These are phyloP conservation scores for Melanargia galathea DNA, from an alignment of 2,888 invertebrate species.

Conservation along the genomic window DNA sequence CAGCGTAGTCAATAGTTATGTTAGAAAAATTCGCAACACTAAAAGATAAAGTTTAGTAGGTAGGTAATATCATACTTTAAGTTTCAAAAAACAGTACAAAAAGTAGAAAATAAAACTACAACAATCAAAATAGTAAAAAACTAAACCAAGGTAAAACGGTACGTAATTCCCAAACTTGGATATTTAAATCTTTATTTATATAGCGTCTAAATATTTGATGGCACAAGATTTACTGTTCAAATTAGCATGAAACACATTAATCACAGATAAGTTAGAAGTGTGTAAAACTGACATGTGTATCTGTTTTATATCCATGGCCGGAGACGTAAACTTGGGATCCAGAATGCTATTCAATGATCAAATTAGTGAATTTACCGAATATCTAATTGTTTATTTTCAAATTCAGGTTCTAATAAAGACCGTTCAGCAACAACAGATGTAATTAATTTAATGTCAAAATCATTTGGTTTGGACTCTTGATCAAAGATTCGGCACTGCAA, in stretches of 20 bases:
- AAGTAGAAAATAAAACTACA: not conserved
- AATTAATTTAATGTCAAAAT: not conserved
- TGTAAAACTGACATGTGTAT: constrained; percentile 22
- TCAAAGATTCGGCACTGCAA: not conserved
- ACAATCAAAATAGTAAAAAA: not conserved
- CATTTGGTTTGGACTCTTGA: not conserved
- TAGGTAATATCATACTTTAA: not conserved
- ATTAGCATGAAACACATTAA: constrained; percentile 29
- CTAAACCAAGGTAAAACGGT: constrained; percentile 5
- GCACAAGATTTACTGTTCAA: constrained; percentile 19
- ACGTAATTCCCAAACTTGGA: not conserved
- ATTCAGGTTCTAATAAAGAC: not conserved
- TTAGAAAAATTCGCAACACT: too few relatives aligned
- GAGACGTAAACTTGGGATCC: not conserved
- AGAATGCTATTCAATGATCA: not conserved
- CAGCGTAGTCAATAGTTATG: too few relatives aligned
- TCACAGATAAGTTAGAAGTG: constrained; percentile 28
- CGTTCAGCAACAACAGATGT: not conserved
- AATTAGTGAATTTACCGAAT: not conserved
- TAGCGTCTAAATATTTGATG: constrained; percentile 24
- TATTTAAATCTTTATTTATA: constrained; percentile 19
- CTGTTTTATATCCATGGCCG: constrained; percentile 1
- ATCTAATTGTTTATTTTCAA: not conserved
- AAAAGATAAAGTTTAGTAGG: too few relatives aligned
- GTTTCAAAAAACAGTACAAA: not conserved